Conservation (phyloP, 1,140 invertebrate species). For the Antheraea mylitta region DNA sequence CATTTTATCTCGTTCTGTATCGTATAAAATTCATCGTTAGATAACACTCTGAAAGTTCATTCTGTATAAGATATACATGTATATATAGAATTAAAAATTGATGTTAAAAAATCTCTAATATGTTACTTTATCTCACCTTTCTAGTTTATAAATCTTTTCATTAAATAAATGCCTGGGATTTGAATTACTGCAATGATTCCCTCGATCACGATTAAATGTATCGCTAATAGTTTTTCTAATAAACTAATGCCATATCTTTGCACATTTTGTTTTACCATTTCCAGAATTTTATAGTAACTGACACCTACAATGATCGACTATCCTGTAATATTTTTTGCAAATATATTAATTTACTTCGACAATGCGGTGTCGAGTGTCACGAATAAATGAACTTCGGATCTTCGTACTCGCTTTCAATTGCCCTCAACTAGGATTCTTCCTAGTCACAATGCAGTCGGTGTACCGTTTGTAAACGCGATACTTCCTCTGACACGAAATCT, state of each 20-base stretch:
- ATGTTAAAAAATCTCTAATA: not conserved
- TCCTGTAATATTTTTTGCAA: not conserved
- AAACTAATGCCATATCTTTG: too few relatives aligned
- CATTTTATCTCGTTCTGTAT: constrained; percentile 37
- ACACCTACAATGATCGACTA: too few relatives aligned
- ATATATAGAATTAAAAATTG: constrained; percentile 1
- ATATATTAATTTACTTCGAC: constrained; percentile 41
- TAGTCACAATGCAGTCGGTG: constrained; percentile 65
- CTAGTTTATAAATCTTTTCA: not conserved
- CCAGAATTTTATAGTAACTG: too few relatives aligned
- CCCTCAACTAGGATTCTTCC: constrained; percentile 42
- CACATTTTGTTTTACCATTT: too few relatives aligned
- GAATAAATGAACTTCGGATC: constrained; percentile 48
- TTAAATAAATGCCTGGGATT: not conserved
- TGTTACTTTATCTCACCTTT: not conserved
- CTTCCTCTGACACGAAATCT: constrained; percentile 62
- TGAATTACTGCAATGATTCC: not conserved
- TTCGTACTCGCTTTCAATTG: constrained; percentile 48
- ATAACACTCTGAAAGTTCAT: constrained; percentile 2
- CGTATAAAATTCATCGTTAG: constrained; percentile 33
- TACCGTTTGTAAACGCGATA: constrained; percentile 73
- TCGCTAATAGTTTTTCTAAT: too few relatives aligned
- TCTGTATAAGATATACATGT: too few relatives aligned
- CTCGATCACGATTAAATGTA: too few relatives aligned
- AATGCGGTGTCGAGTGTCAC: constrained; percentile 44